Conservation (phyloP, 2,888 invertebrate genomes). For the Pandemis corylana region DNA sequence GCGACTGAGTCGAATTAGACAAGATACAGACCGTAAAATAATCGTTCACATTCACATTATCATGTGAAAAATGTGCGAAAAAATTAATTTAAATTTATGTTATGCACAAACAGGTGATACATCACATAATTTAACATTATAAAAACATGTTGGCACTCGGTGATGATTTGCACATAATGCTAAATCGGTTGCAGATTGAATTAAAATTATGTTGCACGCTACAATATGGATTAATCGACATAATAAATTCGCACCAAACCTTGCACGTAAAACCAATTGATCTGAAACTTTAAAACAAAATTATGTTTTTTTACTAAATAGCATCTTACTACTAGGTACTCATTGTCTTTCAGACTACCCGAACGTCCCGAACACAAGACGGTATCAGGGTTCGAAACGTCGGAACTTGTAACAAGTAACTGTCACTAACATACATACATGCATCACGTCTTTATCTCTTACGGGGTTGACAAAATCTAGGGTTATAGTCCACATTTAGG, state of each 20-base stretch:
- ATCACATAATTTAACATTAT: background rate
- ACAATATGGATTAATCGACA: background rate
- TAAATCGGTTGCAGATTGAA: background rate
- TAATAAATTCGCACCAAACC: background rate
- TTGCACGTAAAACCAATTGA: background rate
- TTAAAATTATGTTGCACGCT: conserved; percentile 1
- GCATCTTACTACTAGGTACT: no score
- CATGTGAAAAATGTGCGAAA: background rate
- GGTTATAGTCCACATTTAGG: no score
- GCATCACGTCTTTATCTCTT: no score
- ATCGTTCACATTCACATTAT: background rate
- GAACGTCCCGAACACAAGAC: no score
- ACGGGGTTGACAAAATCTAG: no score
- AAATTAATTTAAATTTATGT: background rate
- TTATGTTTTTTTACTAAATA: no score
- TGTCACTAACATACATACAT: no score
- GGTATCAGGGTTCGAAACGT: no score
- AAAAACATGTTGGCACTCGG: background rate
- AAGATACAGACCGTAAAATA: background rate
- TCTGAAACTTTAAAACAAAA: background rate
- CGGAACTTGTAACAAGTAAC: no score
- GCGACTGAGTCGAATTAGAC: background rate
- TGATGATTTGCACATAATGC: background rate
- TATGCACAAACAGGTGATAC: background rate
- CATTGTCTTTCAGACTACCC: no score